A percentile compares a stretch with the other conserved stretches of the same genome.
These are phyloP conservation scores for Trachelus tabidus DNA, from an alignment of 2,888 invertebrate genomes.

Conservation along the genomic window DNA sequence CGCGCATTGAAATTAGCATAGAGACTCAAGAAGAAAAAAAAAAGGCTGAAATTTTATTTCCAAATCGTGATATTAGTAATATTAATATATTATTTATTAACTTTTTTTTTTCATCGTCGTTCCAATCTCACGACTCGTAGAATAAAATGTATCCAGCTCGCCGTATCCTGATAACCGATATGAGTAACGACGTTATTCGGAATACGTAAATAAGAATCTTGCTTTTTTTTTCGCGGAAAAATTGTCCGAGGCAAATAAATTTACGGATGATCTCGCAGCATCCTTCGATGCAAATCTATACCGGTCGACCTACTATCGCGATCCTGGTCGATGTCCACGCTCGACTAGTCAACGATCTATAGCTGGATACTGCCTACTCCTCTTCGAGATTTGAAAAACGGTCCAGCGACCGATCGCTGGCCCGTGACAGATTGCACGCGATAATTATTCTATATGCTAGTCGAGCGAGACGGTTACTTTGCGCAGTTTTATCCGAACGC, in stretches of 20 bases:
- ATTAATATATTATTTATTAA: background rate
- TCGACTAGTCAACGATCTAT: background rate
- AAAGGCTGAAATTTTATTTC: background rate
- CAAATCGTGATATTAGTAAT: background rate
- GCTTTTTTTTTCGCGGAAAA: background rate
- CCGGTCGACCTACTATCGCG: background rate
- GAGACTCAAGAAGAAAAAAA: background rate
- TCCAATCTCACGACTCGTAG: background rate
- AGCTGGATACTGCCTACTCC: background rate
- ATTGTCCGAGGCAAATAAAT: background rate
- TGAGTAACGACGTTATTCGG: background rate
- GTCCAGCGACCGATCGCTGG: background rate
- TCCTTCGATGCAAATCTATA: background rate
- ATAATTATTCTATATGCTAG: slow-evolving; percentile 23
- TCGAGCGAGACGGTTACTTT: background rate
- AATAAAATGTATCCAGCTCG: background rate
- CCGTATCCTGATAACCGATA: too few species aligned
- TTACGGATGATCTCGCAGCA: background rate
- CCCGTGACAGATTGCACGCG: slow-evolving; percentile 29
- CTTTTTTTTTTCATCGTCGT: background rate
- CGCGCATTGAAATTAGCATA: background rate
- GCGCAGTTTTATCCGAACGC: background rate
- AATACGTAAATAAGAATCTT: background rate
- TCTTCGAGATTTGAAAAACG: background rate
- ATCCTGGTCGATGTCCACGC: background rate